Evolutionary conservation across 2,797 vertebrate genomes (phyloP).

Genomic region (Gadopsis marmoratus): DNA sequence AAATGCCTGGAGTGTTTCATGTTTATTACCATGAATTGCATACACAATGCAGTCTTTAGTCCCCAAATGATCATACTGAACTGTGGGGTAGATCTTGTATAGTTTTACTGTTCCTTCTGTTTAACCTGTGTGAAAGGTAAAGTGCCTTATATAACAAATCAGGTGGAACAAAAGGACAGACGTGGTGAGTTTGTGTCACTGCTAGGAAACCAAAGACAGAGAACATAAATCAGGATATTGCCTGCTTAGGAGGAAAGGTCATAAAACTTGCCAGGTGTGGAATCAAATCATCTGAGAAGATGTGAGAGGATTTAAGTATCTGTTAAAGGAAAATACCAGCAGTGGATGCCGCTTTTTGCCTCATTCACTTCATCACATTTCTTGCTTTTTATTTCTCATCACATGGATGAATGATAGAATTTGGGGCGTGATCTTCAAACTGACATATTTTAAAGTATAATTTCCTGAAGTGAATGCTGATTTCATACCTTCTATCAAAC

Average conservation of each 20-base stretch:
- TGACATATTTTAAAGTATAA: conserved; percentile 29
- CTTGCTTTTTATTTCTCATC: conserved; percentile 53
- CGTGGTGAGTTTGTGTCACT: conserved; percentile 45
- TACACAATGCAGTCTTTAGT: not conserved
- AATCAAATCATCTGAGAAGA: conserved; percentile 75
- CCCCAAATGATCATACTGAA: conserved; percentile 18
- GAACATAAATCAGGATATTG: conserved; percentile 60
- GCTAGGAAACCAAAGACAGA: conserved; percentile 58
- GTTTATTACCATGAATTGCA: not conserved
- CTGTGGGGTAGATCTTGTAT: not conserved
- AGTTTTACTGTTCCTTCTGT: conserved; percentile 25
- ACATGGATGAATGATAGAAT: conserved; percentile 49
- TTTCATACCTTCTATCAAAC: conserved; percentile 22
- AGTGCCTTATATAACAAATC: conserved; percentile 43
- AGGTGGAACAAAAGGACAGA: conserved; percentile 26
- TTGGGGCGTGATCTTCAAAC: conserved; percentile 29
- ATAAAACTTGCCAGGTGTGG: conserved; percentile 76
- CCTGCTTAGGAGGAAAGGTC: conserved; percentile 68
- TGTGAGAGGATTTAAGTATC: conserved; percentile 69
- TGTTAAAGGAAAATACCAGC: conserved; percentile 62
- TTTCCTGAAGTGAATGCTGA: conserved; percentile 50
- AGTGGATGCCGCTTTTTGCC: conserved; percentile 47
- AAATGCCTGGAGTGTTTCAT: not conserved
- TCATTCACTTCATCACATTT: conserved; percentile 60
- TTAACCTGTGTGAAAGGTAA: conserved; percentile 31